These are phyloP conservation scores for Orthosia gothica DNA, from an alignment of 2,888 invertebrate species.

Conservation along the genomic window DNA sequence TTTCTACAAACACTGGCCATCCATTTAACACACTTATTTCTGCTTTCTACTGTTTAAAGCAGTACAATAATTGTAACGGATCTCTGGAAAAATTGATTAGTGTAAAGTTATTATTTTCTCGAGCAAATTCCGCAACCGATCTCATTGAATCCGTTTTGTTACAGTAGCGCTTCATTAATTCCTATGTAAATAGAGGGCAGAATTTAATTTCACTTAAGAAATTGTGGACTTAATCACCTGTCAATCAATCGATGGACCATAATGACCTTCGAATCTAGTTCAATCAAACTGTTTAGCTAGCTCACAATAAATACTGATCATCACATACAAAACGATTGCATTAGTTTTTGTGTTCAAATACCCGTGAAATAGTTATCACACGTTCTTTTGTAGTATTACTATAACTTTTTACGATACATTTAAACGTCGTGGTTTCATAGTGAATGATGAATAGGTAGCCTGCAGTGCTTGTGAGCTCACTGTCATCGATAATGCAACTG, in stretches of 20 bases:
- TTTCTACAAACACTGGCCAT: conserved; percentile 77
- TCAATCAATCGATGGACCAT: conserved; percentile 56
- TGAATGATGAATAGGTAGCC: conserved; percentile 36
- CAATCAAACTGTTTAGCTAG: conserved; percentile 51
- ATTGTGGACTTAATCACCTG: conserved; percentile 59
- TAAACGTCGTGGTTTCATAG: conserved; percentile 35
- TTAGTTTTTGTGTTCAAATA: conserved; percentile 51
- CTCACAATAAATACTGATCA: conserved; percentile 34
- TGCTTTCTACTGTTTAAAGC: conserved; percentile 79
- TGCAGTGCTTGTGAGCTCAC: conserved; percentile 20
- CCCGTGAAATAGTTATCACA: conserved; percentile 66
- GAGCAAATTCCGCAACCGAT: conserved; percentile 48
- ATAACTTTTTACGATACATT: conserved; percentile 45
- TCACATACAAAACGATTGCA: conserved; percentile 51
- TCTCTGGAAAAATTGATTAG: conserved; percentile 66
- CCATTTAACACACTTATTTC: conserved; percentile 81
- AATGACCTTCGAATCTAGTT: conserved; percentile 58
- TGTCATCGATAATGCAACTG: conserved; percentile 26
- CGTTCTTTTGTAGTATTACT: conserved; percentile 59
- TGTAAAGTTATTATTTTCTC: conserved; percentile 61
- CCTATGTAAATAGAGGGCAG: conserved; percentile 55
- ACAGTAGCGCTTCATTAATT: conserved; percentile 57
- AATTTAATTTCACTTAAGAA: conserved; percentile 58
- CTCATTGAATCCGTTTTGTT: conserved; percentile 53
- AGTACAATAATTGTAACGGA: conserved; percentile 66